A percentile compares a stretch with the other conserved stretches of the same genome.
Conservation (phyloP, 2,113 vertebrate species). For the Albula goreensis region DNA sequence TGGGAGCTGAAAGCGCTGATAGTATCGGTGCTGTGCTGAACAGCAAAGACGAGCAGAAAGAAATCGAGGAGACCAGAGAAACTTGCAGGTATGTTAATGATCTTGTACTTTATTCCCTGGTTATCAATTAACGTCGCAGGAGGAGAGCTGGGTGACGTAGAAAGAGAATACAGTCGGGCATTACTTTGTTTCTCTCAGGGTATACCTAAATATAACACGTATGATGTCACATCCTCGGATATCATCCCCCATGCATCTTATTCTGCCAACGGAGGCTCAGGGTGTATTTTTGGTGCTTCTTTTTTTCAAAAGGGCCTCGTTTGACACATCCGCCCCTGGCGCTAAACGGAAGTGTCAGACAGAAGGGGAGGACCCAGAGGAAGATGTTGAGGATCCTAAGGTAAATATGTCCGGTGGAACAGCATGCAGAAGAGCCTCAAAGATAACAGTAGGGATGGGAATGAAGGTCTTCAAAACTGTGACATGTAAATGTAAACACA, state of each 20-base stretch:
- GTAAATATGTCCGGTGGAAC: slow-evolving; percentile 54
- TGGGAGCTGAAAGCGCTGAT: slow-evolving; percentile 93
- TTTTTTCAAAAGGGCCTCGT: slow-evolving; percentile 81
- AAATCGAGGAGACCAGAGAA: slow-evolving; percentile 92
- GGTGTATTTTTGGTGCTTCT: not conserved
- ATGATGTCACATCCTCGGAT: not conserved
- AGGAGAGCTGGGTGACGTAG: not conserved
- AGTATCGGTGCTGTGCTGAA: slow-evolving; percentile 92
- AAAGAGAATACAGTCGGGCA: not conserved
- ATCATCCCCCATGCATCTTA: not conserved
- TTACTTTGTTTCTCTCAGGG: not conserved
- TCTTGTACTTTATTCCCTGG: not conserved
- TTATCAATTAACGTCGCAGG: not conserved
- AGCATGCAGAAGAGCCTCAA: too few species aligned
- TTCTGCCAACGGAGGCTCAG: not conserved
- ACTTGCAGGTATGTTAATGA: slow-evolving; percentile 74
- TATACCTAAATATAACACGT: not conserved
- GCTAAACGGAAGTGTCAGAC: slow-evolving; percentile 81
- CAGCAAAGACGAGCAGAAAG: slow-evolving; percentile 93
- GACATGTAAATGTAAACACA: too few species aligned
- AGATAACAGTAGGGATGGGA: too few species aligned
- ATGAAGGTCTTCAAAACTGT: too few species aligned
- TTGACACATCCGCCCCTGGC: slow-evolving; percentile 78
- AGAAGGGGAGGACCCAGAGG: slow-evolving; percentile 88
- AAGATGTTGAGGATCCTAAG: slow-evolving; percentile 90